A percentile compares a stretch with the other conserved stretches of the same genome.
Evolutionary conservation across 2,113 vertebrate genomes (phyloP).

Genomic region (Planiliza haematocheilus): DNA sequence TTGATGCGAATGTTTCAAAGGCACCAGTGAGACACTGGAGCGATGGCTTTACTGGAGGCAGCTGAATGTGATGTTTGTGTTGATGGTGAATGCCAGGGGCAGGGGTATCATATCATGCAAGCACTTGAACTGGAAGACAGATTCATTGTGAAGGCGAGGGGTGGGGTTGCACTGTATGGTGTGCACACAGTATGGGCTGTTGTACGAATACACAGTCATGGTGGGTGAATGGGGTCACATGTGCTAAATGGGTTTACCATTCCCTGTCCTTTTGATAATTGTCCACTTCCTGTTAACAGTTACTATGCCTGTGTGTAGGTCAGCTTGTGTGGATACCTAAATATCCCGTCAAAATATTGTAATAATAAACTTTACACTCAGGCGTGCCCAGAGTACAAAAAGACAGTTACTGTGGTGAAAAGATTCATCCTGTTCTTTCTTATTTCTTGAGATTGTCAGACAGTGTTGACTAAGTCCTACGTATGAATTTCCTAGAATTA

Average conservation of each 20-base stretch:
- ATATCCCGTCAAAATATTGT: neutral
- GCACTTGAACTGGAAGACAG: slow-evolving; percentile 44
- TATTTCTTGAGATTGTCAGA: too few relatives aligned
- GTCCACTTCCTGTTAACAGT: slow-evolving; percentile 13
- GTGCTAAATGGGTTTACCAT: slow-evolving; percentile 12
- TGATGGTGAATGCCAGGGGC: slow-evolving; percentile 25
- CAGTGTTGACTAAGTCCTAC: too few relatives aligned
- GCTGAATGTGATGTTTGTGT: slow-evolving; percentile 66
- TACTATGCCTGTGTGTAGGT: slow-evolving; percentile 18
- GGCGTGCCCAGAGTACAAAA: neutral
- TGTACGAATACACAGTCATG: slow-evolving; percentile 35
- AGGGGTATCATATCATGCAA: slow-evolving; percentile 43
- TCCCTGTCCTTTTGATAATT: slow-evolving; percentile 44
- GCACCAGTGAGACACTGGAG: slow-evolving; percentile 36
- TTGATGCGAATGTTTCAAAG: slow-evolving; percentile 58
- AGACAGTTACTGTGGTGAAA: neutral
- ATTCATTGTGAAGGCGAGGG: slow-evolving; percentile 42
- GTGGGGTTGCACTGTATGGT: neutral
- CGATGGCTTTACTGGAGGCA: slow-evolving; percentile 21
- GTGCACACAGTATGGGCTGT: slow-evolving; percentile 39
- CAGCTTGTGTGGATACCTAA: neutral
- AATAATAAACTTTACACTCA: slow-evolving; percentile 11
- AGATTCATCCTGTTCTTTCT: too few relatives aligned
- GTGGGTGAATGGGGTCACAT: slow-evolving; percentile 24
- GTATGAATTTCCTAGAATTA: too few relatives aligned